Base-by-base conservation (phyloP, 2,888 invertebrate genomes). In the Eupithecia inturbata region DNA sequence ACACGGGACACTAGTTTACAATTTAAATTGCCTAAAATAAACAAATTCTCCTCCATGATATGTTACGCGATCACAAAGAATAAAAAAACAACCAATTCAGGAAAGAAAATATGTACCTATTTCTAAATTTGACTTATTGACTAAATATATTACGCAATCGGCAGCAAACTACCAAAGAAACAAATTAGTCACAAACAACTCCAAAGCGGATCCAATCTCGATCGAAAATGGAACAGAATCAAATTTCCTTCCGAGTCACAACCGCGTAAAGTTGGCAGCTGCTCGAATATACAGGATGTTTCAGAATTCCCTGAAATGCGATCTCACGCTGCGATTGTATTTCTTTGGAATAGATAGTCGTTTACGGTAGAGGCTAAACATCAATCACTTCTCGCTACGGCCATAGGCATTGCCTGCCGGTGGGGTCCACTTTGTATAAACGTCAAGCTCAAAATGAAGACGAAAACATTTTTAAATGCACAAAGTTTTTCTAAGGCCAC, bases 211-310 rank as follows among this genome's bases (percentile, higher is more conserved):
- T 64, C 64, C 57, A 72, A 68, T 72, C 49, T 57, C 68, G 14
- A 62, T 49, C 28, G 68, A 49, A 67, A 70, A 70, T 49, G 33
- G 36, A n/a, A 36, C 67, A 68, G 71, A 71, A 77, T 71, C 63
- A 68, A 77, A 77, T 77, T 73, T 77, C 72, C 72, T 62, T 66
- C 53, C 72, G 33, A 45, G 60, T 64, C 68, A 26, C 63, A 67
- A 67, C 57, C 62, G 67, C 26, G 67, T 49, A 68, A 68, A 68
- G 68, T 68, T 66, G 39, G 36, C 39, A 66, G 39, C 36, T 31
- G 66, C 39, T 60, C 16, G 1, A 28, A 62, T 31, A 16, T 70
- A 70, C 45, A 70, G 63, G 62, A 33, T 70, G 45, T 63, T 63
- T 7, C 22, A 12, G 41, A 62, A 45, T 22, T 33, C n/a, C 49